phyloP scores from a whole-genome alignment of 2,797 vertebrate species.

The Dermochelys coriacea region DNA sequence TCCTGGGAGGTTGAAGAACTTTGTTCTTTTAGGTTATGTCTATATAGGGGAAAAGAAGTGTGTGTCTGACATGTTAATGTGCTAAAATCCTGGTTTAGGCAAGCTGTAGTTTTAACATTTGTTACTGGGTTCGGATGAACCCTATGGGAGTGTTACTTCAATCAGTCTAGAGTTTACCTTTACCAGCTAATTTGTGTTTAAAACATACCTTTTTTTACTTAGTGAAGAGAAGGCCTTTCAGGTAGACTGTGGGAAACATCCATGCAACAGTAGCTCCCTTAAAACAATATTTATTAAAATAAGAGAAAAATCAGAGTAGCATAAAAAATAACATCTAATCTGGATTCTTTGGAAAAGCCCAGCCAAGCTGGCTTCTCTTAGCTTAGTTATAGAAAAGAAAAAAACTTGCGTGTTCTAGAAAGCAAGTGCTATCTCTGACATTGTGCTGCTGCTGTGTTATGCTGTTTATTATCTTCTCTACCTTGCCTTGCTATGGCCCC shows the following conservation, averaged over 20 bases:
- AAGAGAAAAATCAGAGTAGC: not conserved
- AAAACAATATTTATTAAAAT: not conserved
- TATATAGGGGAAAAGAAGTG: not conserved
- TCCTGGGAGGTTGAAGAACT: not conserved
- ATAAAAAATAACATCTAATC: not conserved
- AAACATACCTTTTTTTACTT: not conserved
- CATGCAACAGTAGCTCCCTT: not conserved
- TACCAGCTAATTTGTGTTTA: not conserved
- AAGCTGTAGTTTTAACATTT: not conserved
- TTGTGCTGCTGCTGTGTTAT: not conserved
- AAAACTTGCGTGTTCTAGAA: not conserved
- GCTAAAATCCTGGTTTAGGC: not conserved
- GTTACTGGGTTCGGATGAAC: not conserved
- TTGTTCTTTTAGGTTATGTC: fast-evolving
- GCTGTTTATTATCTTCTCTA: not conserved
- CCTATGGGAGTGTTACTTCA: too few species aligned
- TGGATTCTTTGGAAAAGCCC: not conserved
- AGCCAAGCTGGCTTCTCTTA: not conserved
- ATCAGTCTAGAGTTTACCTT: not conserved
- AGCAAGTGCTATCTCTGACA: not conserved
- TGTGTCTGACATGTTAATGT: fast-evolving
- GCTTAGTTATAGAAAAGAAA: not conserved
- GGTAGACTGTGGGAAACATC: not conserved
- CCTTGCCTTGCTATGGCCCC: not conserved
- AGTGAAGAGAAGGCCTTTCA: not conserved